Evolutionary conservation across 1,140 invertebrate genomes (phyloP), one percentile per base, ranked within the genome.

Genomic region (Tenebrio molitor): DNA sequence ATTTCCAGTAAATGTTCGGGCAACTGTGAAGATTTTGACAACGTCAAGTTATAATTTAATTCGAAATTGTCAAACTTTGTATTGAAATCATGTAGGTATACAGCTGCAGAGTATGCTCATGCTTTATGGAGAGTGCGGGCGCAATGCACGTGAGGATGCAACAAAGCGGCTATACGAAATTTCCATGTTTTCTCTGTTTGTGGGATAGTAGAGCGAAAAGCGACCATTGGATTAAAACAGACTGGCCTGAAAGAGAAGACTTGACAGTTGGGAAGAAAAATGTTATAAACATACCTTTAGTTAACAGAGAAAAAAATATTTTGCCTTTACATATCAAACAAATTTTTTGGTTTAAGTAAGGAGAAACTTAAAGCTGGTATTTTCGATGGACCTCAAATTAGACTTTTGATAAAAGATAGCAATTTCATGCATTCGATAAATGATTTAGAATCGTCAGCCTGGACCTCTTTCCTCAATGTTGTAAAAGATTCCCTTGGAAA

Each of bases 241-340:
- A 69, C 7, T 81, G 77, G 64, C 74, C 71, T 53, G 1, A 16
- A 12, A 67, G 73, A 76, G 36, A 77, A 33, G 36, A 7, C 8
- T 15, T 76, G 7, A 16, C 7, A 23, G 14, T 53, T n/a, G 79
- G 75, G 17, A 70, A 62, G 29, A 21, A 75, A 16, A 78, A 81
- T 70, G 68, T 80, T 23, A 71, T 77, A 64, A 71, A 64, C 12
- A 21, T 75, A 23, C 75, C 77, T 12, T 71, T 78, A 14, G 74
- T 80, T 16, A 25, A 23, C 2, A 36, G 58, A 67, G 69, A 77
- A 6, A 74, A 77, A 74, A 76, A 79, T 17, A 72, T 80, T 42
- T 63, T 82, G 63, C 78, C 81, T 72, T 53, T 82, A 7, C 78
- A 83, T 74, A 82, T 84, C n/a, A 84, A 81, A 64, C 65, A 72